Percentiles rank a stretch among this genome's conserved stretches.
Conservation (phyloP, 2,888 invertebrate genomes). For the Ectobius pallidus region DNA sequence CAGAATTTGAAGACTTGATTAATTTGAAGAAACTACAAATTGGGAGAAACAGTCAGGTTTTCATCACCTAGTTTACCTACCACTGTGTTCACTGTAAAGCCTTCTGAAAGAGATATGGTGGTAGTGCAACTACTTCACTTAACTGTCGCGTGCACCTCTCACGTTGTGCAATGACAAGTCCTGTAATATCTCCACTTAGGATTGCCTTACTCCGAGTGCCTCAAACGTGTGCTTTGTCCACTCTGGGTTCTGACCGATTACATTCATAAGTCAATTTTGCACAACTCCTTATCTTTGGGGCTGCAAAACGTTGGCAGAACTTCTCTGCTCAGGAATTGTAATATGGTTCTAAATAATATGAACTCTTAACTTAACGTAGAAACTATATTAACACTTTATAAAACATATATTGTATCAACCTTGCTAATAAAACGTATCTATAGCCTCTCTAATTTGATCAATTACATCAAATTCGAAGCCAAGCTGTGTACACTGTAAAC, state of each 20-base stretch:
- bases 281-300: constrained; percentile 37
- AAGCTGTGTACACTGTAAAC: no score
- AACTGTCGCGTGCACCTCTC: constrained; percentile 39
- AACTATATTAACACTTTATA: no score
- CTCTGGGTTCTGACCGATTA: constrained; percentile 40
- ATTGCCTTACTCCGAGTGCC: constrained; percentile 45
- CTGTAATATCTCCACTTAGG: constrained; percentile 43
- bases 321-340: constrained; percentile 13
- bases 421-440: no score
- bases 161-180: constrained; percentile 35
- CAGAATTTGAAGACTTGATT: no score
- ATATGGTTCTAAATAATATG: neutral
- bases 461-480: no score
- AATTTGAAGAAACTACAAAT: no score
- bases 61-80: constrained; percentile 30
- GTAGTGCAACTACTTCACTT: constrained; percentile 30
- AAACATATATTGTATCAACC: no score
- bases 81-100: constrained; percentile 41
- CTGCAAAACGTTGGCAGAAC: constrained; percentile 28
- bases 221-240: constrained; percentile 43
- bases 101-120: constrained; percentile 34
- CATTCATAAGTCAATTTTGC: constrained; percentile 39
- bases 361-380: no score
- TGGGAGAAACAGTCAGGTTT: constrained; percentile 34
- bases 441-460: no score